Evolutionary conservation across 1,140 invertebrate species (phyloP).

Genomic region (Lepidostoma basale): DNA sequence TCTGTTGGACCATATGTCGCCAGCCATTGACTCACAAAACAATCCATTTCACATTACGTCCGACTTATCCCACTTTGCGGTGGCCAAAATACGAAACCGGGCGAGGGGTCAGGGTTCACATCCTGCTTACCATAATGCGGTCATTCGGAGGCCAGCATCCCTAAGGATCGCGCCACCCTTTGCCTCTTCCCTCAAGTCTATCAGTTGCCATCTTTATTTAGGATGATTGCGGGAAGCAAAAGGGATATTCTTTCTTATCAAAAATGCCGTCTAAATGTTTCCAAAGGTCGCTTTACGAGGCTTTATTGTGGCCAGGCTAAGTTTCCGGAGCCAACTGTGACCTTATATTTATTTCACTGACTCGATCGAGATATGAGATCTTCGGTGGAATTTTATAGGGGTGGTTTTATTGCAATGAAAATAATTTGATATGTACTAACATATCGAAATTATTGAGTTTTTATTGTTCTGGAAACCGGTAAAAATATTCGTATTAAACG

Average conservation of each 20-base stretch:
- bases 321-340: not conserved
- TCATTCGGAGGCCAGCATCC: conserved; percentile 14
- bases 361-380: conserved; percentile 8
- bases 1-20: not conserved
- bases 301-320: conserved; percentile 11
- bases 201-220: conserved; percentile 28
- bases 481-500: no score
- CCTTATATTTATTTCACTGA: not conserved
- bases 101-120: conserved; percentile 3
- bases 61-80: not conserved
- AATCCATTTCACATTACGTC: conserved; percentile 18
- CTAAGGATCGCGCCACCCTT: not conserved
- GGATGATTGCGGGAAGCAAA: conserved; percentile 24
- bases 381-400: no score
- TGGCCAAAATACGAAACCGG: conserved; percentile 17
- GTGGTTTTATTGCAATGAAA: no score
- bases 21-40: conserved; percentile 18
- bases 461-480: no score
- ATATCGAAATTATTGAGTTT: no score
- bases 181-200: not conserved
- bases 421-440: no score
- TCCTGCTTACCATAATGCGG: conserved; percentile 23
- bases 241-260: conserved; percentile 16
- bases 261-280: conserved; percentile 21
- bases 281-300: conserved; percentile 15